Base-by-base conservation (phyloP, 2,113 vertebrate genomes). In the Brachirus orientalis region DNA sequence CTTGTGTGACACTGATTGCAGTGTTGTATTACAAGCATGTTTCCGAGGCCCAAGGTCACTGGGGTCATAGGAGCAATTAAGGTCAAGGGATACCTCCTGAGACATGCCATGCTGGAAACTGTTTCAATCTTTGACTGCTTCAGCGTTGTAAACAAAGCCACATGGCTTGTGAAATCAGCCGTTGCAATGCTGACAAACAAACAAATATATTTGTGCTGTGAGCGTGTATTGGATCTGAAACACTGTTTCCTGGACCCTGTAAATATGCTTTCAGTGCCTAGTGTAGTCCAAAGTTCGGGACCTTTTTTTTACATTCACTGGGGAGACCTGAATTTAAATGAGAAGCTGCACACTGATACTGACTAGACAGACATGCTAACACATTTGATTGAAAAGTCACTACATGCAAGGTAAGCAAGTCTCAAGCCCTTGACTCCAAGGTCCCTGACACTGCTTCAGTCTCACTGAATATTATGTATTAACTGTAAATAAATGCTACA, bases 321-420 rank as follows among this genome's bases (percentile, higher is more conserved):
- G 70, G 48, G 53, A 72, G 70, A 70, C 52, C 69, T 80, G 69
- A 60, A 68, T 75, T 64, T 46, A 80, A 72, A 68, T 38, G 53
- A 50, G 53, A 83, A 75, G 67, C 85, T 88, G 72, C 86, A 82
- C 82, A 86, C 10, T 54, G 79, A 75, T 56, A 82, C 86, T 78
- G 81, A 90, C 84, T n/a, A n/a, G n/a, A n/a, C n/a, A n/a, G n/a
- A n/a, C n/a, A n/a, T n/a, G n/a, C n/a, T n/a, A n/a, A 77, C 62
- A 71, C 80, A 48, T 68, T 74, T 78, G 61, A 79, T 54, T 77
- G 69, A 87, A 78, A 83, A 75, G 72, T 36, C 61, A 53, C 82
- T 47, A 60, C 75, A 57, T 69, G 64, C 66, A 76, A 91, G 90
- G 88, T 90, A 90, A 91, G 88, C 81, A 59, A 86, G 73, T 43